These are phyloP conservation scores for Callyntrura sp. DNA, from an alignment of 2,888 invertebrate species.

Conservation along the genomic window DNA sequence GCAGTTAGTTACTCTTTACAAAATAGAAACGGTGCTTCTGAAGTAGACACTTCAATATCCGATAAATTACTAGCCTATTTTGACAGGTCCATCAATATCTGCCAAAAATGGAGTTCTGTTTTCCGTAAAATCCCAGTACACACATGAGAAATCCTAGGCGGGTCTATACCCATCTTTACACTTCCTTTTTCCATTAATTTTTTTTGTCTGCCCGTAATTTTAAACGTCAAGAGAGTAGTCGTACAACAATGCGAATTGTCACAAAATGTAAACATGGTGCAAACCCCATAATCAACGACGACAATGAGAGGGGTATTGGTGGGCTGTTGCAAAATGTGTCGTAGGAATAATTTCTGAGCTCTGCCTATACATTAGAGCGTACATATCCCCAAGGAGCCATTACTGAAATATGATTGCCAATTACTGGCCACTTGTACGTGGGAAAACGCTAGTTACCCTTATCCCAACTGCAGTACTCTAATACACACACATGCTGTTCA, in stretches of 20 bases:
- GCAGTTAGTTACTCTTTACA: background rate
- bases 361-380: background rate
- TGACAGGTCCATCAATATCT: constrained; percentile 80
- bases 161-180: constrained; percentile 24
- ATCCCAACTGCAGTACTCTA: no score
- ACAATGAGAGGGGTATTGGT: no score
- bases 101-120: constrained; percentile 59
- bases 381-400: constrained; percentile 31
- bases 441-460: constrained; percentile 54
- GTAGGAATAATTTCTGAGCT: background rate
- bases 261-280: background rate
- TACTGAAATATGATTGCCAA: background rate
- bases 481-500: constrained; percentile 19
- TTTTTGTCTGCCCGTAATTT: background rate
- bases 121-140: constrained; percentile 11
- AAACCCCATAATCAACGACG: no score
- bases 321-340: background rate
- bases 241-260: background rate
- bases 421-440: constrained; percentile 26
- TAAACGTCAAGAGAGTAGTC: background rate
- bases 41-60: background rate
- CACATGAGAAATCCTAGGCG: constrained; percentile 28
- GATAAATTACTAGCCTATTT: constrained; percentile 30
- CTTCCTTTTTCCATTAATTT: constrained; percentile 56
- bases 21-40: no score